phyloP scores from a whole-genome alignment of 2,888 invertebrate genomes.

The Cheilosia urbana region DNA sequence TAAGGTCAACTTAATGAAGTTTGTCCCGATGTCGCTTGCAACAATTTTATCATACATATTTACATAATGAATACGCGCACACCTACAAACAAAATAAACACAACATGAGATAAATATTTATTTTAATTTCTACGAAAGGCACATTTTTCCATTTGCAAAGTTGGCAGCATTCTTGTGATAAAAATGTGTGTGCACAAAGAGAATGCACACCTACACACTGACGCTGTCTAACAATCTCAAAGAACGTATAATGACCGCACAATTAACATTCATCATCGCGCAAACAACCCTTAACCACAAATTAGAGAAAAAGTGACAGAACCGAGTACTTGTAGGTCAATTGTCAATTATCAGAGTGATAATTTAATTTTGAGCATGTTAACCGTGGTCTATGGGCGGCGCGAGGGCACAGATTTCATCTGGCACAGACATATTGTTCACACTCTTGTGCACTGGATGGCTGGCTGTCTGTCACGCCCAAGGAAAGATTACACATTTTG shows the following conservation, averaged over 20 bases:
- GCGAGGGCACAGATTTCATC: conserved; percentile 50
- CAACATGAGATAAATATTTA: conserved; percentile 31
- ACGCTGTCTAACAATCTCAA: neutral
- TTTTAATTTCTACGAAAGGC: conserved; percentile 5
- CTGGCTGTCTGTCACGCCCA: neutral
- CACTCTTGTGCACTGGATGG: neutral
- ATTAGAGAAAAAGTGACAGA: conserved; percentile 69
- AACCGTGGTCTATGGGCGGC: neutral
- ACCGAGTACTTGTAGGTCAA: conserved; percentile 57
- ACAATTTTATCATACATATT: conserved; percentile 34
- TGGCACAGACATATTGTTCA: conserved; percentile 18
- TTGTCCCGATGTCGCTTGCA: neutral
- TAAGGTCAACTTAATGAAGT: conserved; percentile 24
- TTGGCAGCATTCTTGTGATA: conserved; percentile 37
- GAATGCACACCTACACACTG: neutral
- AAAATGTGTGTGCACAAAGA: conserved; percentile 1
- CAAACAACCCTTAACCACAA: conserved; percentile 56
- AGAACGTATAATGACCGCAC: neutral
- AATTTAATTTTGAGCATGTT: conserved; percentile 60
- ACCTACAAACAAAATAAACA: conserved; percentile 8
- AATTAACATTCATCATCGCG: conserved; percentile 52
- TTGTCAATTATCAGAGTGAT: conserved; percentile 69
- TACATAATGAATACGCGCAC: conserved; percentile 17
- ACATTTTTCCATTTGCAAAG: conserved; percentile 30
- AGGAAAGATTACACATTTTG: conserved; percentile 47